Base-by-base conservation (phyloP, 2,888 invertebrate genomes). In the Brachyptera risi region DNA sequence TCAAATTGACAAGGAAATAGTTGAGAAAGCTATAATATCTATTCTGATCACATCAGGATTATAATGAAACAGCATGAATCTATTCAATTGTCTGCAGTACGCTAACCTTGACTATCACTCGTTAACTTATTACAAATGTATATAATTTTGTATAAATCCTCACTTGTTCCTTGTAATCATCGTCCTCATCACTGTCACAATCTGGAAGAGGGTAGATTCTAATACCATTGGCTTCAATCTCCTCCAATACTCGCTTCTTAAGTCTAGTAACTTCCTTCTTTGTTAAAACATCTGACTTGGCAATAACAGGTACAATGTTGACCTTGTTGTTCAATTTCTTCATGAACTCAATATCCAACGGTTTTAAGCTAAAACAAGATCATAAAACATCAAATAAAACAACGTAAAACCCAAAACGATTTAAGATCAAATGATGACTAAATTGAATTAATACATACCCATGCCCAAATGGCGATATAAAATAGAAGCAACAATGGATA, bases 401-500 rank as follows among this genome's bases (percentile, higher is more conserved):
- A 15, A 15, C 17, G 13, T 5, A 40, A n/a, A 40, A 38, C 3
- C 13, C 17, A 38, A 38, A 38, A 15, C 3, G 13, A 31, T 11
- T 31, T 31, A 31, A 5, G 7, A 31, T 31, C 11, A 4, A 44
- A 44, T 9, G 13, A 44, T n/a, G n/a, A 44, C 19, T 19, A n/a
- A 4, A 44, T 40, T 40, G n/a, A 11, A 19, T 11, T 17, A 4
- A 7, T 49, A 65, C 79, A 75, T 81, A 94, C 91, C 96, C 96
- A 78, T 96, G 96, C 50, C 96, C 96, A 76, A 93, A 94, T 0
- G 96, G 96, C 60, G 96, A 96, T 73, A 97, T 93, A 76, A 96
- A 97, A 76, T 96, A 97, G 74, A 97, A 94, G 78, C 92, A 97
- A 78, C 97, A 97, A 74, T 98, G 97, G 69, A 98, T 94, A 72